Evolutionary conservation across 1,140 invertebrate species (phyloP).

Genomic region (Cyphomyrmex costatus): DNA sequence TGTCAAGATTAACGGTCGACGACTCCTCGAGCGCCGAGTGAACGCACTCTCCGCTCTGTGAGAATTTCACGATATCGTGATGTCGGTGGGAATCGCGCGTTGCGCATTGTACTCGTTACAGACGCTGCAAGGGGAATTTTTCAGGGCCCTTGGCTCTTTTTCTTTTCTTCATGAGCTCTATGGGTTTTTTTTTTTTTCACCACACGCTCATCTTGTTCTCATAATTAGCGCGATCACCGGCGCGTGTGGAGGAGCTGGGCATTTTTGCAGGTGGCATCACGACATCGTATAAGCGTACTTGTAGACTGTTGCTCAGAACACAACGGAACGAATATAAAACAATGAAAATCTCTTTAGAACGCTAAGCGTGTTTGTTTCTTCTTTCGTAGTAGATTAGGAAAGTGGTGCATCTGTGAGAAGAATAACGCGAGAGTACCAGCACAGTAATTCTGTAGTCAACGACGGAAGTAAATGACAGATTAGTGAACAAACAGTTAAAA

Average conservation of each 20-base stretch:
- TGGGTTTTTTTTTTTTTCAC: conserved; percentile 58
- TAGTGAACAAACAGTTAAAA: conserved; percentile 24
- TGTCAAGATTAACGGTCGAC: conserved; percentile 61
- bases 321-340: conserved; percentile 25
- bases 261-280: conserved; percentile 74
- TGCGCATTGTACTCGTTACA: conserved; percentile 66
- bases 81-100: conserved; percentile 69
- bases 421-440: not conserved
- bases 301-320: conserved; percentile 24
- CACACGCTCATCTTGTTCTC: conserved; percentile 62
- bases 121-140: conserved; percentile 62
- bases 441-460: not conserved
- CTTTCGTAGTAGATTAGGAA: not conserved
- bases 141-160: conserved; percentile 54
- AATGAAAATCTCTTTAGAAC: not conserved
- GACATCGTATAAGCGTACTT: conserved; percentile 28
- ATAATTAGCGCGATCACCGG: conserved; percentile 77
- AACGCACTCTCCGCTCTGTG: conserved; percentile 73
- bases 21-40: conserved; percentile 66
- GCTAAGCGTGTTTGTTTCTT: not conserved
- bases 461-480: conserved; percentile 6
- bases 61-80: conserved; percentile 75
- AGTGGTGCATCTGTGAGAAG: too few species aligned
- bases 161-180: conserved; percentile 15
- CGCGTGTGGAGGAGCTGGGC: conserved; percentile 65